Evolutionary conservation across 92 coral and sea anemone species (phyloP).

Genomic region (Zoanthus sociatus): DNA sequence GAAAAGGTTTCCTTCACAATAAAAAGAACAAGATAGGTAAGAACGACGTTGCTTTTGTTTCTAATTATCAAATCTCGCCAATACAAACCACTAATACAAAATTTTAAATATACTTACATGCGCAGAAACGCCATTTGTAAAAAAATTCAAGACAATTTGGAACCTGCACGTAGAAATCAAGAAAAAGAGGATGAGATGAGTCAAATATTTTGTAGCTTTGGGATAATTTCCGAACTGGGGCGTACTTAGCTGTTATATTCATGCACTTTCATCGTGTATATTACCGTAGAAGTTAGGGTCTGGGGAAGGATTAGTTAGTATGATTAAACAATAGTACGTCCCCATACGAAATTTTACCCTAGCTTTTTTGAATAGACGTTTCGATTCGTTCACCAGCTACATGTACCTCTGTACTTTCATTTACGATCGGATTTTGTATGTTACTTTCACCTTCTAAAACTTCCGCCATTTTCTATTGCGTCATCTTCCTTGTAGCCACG

Average conservation of each 20-base stretch:
- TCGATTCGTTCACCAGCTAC: background rate
- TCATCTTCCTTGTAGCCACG: conserved; percentile 27
- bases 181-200: background rate
- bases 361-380: background rate
- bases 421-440: background rate
- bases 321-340: no score
- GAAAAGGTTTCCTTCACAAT: no score
- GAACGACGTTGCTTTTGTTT: no score
- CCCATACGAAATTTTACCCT: no score
- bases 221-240: no score
- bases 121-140: conserved; percentile 92
- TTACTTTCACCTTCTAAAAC: conserved; percentile 21
- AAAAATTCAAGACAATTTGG: conserved; percentile 88
- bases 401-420: conserved; percentile 33
- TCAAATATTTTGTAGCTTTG: background rate
- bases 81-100: background rate
- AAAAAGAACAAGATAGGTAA: no score
- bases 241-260: no score
- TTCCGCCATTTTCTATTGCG: conserved; percentile 3
- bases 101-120: conserved; percentile 70
- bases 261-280: no score
- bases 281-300: no score
- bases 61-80: no score
- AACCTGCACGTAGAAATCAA: conserved; percentile 47
- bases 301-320: no score